A percentile compares a stretch with the other conserved stretches of the same genome.
Conservation (phyloP, 2,113 vertebrate genomes). For the Nothobranchius furzeri region DNA sequence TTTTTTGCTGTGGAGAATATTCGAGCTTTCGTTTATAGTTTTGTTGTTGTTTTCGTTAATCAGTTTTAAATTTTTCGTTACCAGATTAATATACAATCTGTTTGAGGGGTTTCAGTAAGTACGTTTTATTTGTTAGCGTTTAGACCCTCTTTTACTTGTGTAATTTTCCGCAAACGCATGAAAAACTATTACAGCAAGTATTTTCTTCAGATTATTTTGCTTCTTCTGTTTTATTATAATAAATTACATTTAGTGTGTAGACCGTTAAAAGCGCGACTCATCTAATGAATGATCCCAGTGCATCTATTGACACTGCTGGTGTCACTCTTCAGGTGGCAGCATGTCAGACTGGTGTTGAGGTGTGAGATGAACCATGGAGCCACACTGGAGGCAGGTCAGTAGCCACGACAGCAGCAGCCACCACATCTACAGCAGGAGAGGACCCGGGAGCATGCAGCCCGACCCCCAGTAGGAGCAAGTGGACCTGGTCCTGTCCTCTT, state of each 20-base stretch:
- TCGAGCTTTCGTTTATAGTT: too few relatives aligned
- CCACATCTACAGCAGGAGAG: slow-evolving; percentile 43
- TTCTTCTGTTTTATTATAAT: background rate
- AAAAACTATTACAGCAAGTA: background rate
- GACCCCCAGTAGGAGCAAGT: slow-evolving; percentile 58
- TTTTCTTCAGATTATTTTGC: background rate
- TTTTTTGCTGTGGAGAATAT: slow-evolving; percentile 7
- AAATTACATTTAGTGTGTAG: background rate
- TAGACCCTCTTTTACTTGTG: too few relatives aligned
- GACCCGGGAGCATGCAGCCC: slow-evolving; percentile 60
- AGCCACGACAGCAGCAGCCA: slow-evolving; percentile 7
- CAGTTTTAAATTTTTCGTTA: too few relatives aligned
- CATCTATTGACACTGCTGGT: background rate
- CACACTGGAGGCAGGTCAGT: slow-evolving; percentile 46
- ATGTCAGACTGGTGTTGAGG: slow-evolving; percentile 35
- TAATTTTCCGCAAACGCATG: too few relatives aligned
- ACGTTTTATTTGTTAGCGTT: too few relatives aligned
- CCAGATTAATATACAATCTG: too few relatives aligned
- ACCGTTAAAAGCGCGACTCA: too few relatives aligned
- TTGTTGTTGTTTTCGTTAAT: slow-evolving; percentile 5
- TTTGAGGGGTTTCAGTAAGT: too few relatives aligned
- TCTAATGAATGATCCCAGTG: too few relatives aligned
- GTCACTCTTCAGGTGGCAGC: slow-evolving; percentile 52
- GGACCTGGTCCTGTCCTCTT: slow-evolving; percentile 65
- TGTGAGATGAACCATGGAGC: slow-evolving; percentile 71